Evolutionary conservation across 2,888 invertebrate genomes (phyloP).

Genomic region (Drosophila mercatorum): DNA sequence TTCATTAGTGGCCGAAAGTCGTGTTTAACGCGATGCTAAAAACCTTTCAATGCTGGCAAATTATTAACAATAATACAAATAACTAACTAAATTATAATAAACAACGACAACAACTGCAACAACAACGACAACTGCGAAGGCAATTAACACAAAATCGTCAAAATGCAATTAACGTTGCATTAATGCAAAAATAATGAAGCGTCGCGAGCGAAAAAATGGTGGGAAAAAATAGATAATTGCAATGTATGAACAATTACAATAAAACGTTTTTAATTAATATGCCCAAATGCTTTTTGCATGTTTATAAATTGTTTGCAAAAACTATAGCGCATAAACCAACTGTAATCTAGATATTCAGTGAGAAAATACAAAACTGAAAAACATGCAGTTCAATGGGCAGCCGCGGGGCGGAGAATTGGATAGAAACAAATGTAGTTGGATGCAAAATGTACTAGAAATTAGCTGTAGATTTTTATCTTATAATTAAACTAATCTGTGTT

Average conservation of each 20-base stretch:
- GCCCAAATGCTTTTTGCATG: conserved; percentile 18
- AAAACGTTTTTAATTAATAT: conserved; percentile 53
- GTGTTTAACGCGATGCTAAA: conserved; percentile 53
- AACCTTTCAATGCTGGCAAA: conserved; percentile 20
- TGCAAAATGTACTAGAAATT: conserved; percentile 44
- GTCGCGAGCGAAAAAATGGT: not conserved
- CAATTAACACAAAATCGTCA: conserved; percentile 64
- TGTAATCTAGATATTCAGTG: conserved; percentile 34
- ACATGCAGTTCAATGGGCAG: conserved; percentile 26
- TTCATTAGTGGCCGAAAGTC: conserved; percentile 65
- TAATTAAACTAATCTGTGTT: conserved; percentile 40
- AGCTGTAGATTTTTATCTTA: conserved; percentile 14
- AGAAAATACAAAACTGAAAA: conserved; percentile 20
- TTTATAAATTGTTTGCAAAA: conserved; percentile 11
- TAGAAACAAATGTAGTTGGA: conserved; percentile 22
- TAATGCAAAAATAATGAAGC: conserved; percentile 54
- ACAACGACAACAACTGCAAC: conserved; percentile 7
- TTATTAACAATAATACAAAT: conserved; percentile 50
- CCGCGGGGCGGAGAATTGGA: conserved; percentile 22
- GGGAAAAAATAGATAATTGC: conserved; percentile 19
- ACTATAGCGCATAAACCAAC: not conserved
- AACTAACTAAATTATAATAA: conserved; percentile 33
- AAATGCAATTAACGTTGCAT: conserved; percentile 69
- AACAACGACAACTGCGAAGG: conserved; percentile 31
- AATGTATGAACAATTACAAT: conserved; percentile 45